Evolutionary conservation across 2,888 invertebrate genomes (phyloP).

Genomic region (Torymus tubicola): DNA sequence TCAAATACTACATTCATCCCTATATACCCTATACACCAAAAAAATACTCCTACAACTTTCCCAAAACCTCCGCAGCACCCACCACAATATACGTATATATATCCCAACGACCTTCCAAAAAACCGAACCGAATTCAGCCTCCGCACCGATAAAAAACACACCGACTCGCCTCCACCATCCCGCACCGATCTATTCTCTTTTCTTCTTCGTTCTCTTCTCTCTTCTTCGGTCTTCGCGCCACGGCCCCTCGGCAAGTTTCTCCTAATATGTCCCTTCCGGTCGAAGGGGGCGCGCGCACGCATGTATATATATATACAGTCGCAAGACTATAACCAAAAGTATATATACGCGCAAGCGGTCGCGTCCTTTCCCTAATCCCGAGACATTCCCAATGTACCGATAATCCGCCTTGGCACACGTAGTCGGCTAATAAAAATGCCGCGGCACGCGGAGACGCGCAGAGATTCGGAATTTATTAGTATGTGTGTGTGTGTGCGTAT

Average conservation of each 20-base stretch:
- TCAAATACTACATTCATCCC: no score
- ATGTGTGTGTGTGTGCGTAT: no score
- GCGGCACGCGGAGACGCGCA: not conserved
- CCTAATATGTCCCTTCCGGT: constrained; percentile 57
- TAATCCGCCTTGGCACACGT: constrained; percentile 18
- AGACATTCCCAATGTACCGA: constrained; percentile 42
- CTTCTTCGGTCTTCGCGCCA: constrained; percentile 1
- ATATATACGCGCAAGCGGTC: no score
- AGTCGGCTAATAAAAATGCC: constrained; percentile 30
- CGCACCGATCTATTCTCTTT: constrained; percentile 44
- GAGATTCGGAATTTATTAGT: no score
- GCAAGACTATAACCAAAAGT: no score
- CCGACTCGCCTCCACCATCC: not conserved
- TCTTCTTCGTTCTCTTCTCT: constrained; percentile 11
- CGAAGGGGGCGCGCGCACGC: not conserved
- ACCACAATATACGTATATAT: no score
- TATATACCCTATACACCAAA: no score
- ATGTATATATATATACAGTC: not conserved
- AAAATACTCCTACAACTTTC: no score
- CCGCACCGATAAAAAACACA: constrained; percentile 17
- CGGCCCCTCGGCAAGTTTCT: constrained; percentile 32
- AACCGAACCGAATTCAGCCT: constrained; percentile 7
- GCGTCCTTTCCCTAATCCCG: constrained; percentile 24
- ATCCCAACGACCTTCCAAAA: not conserved
- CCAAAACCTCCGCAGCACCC: no score